These are phyloP conservation scores for Dendrolimus pini DNA, from an alignment of 2,888 invertebrate genomes.

Conservation along the genomic window DNA sequence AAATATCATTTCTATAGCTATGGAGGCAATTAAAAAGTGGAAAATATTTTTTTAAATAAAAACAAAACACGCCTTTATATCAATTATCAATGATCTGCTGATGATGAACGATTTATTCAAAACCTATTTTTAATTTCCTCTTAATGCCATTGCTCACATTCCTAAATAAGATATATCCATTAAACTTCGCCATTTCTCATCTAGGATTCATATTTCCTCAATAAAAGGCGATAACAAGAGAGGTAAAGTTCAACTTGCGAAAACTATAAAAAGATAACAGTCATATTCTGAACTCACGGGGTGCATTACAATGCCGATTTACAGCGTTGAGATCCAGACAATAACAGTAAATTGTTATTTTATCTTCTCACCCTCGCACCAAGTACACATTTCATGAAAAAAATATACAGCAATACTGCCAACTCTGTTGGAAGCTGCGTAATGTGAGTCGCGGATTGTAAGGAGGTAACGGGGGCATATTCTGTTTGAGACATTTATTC, in stretches of 20 bases:
- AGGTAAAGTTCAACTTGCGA: neutral
- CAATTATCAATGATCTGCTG: too few species aligned
- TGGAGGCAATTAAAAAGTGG: too few species aligned
- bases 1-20: too few species aligned
- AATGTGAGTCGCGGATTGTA: neutral
- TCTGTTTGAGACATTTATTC: too few species aligned
- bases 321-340: constrained; percentile 17
- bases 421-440: neutral
- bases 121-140: too few species aligned
- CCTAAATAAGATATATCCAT: too few species aligned
- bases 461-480: too few species aligned
- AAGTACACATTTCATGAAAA: constrained; percentile 39
- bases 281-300: neutral
- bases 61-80: too few species aligned
- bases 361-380: constrained; percentile 24
- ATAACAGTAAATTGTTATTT: constrained; percentile 41
- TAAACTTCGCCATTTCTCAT: neutral
- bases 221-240: neutral
- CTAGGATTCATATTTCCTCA: neutral
- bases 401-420: constrained; percentile 25
- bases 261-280: neutral
- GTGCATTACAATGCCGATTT: constrained; percentile 2
- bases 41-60: too few species aligned
- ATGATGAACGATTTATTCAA: too few species aligned
- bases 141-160: too few species aligned